A percentile compares a stretch with the other conserved stretches of the same genome.
These are phyloP conservation scores for Leistus spinibarbis DNA, from an alignment of 2,888 invertebrate species.

Conservation along the genomic window DNA sequence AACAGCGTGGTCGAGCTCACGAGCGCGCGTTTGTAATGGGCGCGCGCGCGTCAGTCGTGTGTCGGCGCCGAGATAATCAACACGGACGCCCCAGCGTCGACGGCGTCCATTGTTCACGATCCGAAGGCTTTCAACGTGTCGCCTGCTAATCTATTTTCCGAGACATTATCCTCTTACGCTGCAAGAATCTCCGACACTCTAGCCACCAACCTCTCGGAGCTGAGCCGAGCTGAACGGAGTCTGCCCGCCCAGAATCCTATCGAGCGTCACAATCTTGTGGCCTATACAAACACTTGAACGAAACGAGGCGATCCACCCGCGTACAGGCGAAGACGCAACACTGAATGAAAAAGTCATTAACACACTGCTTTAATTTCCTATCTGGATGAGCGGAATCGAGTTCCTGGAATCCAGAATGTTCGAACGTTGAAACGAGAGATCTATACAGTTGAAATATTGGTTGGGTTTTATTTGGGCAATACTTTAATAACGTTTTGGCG, in stretches of 20 bases:
- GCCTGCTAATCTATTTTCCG: slow-evolving; percentile 38
- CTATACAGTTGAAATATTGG: no score
- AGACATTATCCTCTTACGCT: slow-evolving; percentile 40
- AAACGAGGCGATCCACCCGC: background rate
- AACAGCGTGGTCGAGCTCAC: background rate
- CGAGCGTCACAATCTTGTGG: slow-evolving; percentile 8
- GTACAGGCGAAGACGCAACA: slow-evolving; percentile 44
- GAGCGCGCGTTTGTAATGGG: no score
- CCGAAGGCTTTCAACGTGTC: slow-evolving; percentile 7
- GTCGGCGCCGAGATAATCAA: slow-evolving; percentile 3
- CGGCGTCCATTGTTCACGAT: slow-evolving; percentile 7
- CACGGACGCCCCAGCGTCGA: background rate
- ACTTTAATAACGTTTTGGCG: no score
- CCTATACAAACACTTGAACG: slow-evolving; percentile 9
- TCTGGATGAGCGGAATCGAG: background rate
- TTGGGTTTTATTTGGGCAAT: no score
- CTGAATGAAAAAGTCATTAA: slow-evolving; percentile 55
- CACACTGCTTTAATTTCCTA: slow-evolving; percentile 49
- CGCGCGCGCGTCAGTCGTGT: background rate
- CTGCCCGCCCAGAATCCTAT: background rate
- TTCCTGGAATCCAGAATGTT: background rate
- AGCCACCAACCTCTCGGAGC: background rate
- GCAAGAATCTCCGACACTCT: slow-evolving; percentile 21
- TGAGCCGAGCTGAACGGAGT: background rate
- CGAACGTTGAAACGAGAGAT: background rate